Conservation (phyloP, 2,797 vertebrate species). For the Parauchenoglanis ngamensis region DNA sequence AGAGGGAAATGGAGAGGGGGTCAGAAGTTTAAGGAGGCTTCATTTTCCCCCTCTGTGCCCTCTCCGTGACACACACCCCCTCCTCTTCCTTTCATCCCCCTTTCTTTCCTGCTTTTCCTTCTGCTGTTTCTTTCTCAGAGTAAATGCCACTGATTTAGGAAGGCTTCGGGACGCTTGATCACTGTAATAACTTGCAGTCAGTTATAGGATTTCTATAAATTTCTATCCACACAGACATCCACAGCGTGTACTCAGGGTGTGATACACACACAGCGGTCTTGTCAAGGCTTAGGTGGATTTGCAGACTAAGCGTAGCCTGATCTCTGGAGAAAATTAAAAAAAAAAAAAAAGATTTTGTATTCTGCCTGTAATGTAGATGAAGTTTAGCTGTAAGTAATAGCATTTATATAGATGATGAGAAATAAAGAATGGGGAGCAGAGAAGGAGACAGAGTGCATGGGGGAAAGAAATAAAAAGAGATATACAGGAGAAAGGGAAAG, state of each 20-base stretch:
- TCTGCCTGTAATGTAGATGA: not conserved
- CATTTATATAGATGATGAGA: not conserved
- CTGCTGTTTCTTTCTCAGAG: conserved; percentile 1
- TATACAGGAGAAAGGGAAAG: not conserved
- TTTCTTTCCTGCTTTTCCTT: conserved; percentile 28
- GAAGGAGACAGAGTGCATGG: not conserved
- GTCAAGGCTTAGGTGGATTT: conserved; percentile 1
- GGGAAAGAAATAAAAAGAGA: not conserved
- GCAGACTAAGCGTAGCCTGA: not conserved
- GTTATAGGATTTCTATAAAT: conserved; percentile 2
- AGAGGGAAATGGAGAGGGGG: conserved; percentile 53
- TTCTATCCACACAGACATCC: not conserved
- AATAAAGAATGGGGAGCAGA: too few species aligned
- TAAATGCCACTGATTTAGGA: not conserved
- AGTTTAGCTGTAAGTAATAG: not conserved
- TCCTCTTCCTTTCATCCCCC: conserved; percentile 54
- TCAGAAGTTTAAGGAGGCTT: conserved; percentile 72
- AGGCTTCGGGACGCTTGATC: not conserved
- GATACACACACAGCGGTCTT: not conserved
- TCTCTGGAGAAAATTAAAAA: not conserved
- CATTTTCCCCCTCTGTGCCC: conserved; percentile 61
- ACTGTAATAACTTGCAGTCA: conserved; percentile 13
- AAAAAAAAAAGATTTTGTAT: not conserved
- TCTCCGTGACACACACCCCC: conserved; percentile 61
- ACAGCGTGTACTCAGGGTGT: conserved; percentile 2